These are phyloP conservation scores for Octopus sinensis DNA, from an alignment of 1,140 invertebrate genomes.

Conservation along the genomic window DNA sequence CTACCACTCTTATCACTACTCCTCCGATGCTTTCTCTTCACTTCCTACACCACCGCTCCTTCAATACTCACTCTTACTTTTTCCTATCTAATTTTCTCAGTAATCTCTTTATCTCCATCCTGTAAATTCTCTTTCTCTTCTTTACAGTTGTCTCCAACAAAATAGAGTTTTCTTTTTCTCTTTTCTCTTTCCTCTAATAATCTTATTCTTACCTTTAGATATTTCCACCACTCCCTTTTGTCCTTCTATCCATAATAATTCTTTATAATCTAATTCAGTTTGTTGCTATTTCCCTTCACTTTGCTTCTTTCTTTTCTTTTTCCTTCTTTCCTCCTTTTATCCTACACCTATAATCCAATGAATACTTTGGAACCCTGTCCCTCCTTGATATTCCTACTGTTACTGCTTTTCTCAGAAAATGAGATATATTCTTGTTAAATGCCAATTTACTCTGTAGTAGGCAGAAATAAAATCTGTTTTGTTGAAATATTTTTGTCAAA, in stretches of 20 bases:
- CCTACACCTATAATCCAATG: background rate
- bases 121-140: background rate
- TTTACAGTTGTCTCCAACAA: background rate
- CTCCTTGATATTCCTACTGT: too few relatives aligned
- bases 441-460: too few relatives aligned
- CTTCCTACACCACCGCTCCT: background rate
- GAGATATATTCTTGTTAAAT: too few relatives aligned
- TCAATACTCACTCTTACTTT: background rate
- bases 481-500: too few relatives aligned
- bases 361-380: too few relatives aligned
- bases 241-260: background rate
- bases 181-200: background rate
- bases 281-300: background rate
- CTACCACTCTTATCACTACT: background rate
- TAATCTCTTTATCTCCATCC: background rate
- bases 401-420: too few relatives aligned
- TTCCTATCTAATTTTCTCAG: background rate
- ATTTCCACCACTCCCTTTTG: background rate
- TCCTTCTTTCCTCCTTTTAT: background rate
- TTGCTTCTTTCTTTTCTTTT: background rate
- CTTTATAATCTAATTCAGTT: background rate
- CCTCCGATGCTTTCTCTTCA: background rate
- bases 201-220: background rate
- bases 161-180: background rate
- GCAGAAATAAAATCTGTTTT: too few relatives aligned